These are phyloP conservation scores for Pseudomyrmex concolor DNA, from an alignment of 1,140 invertebrate species.

Conservation along the genomic window DNA sequence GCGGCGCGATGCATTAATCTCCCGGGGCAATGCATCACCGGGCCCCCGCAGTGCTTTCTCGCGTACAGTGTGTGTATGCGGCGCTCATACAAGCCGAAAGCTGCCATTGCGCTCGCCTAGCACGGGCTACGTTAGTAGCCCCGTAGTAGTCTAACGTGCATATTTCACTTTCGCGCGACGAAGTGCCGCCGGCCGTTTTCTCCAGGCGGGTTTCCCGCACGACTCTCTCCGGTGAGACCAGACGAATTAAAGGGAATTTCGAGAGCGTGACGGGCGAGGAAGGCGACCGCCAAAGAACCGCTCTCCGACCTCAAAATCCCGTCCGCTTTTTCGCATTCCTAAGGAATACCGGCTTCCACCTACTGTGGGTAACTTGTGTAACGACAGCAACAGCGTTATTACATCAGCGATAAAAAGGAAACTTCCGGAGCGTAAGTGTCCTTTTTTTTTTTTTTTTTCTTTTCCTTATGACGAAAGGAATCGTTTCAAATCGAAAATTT, in stretches of 20 bases:
- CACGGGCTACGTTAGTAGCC: background rate
- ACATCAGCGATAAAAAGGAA: slow-evolving; percentile 15
- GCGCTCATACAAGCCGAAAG: slow-evolving; percentile 55
- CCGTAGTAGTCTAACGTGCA: slow-evolving; percentile 48
- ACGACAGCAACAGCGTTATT: slow-evolving; percentile 10
- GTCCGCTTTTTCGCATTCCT: slow-evolving; percentile 16
- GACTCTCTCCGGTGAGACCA: background rate
- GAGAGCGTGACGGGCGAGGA: slow-evolving; percentile 38
- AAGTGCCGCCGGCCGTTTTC: slow-evolving; percentile 5
- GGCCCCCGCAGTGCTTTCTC: slow-evolving; percentile 65
- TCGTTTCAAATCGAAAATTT: slow-evolving; percentile 1
- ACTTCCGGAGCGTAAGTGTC: background rate
- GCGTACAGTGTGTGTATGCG: slow-evolving; percentile 43
- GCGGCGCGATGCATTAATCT: slow-evolving; percentile 80
- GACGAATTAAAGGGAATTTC: slow-evolving; percentile 60
- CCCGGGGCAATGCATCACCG: slow-evolving; percentile 80
- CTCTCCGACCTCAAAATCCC: background rate
- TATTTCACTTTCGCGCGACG: slow-evolving; percentile 53
- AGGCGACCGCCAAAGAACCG: slow-evolving; percentile 14
- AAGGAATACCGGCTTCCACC: background rate
- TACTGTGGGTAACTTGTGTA: background rate
- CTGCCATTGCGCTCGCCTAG: slow-evolving; percentile 7
- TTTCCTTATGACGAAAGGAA: background rate
- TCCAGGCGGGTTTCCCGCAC: slow-evolving; percentile 16
- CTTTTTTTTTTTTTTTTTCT: background rate